These are phyloP conservation scores for Leucoraja ocellata DNA, from an alignment of 2,797 vertebrate species.

Conservation along the genomic window DNA sequence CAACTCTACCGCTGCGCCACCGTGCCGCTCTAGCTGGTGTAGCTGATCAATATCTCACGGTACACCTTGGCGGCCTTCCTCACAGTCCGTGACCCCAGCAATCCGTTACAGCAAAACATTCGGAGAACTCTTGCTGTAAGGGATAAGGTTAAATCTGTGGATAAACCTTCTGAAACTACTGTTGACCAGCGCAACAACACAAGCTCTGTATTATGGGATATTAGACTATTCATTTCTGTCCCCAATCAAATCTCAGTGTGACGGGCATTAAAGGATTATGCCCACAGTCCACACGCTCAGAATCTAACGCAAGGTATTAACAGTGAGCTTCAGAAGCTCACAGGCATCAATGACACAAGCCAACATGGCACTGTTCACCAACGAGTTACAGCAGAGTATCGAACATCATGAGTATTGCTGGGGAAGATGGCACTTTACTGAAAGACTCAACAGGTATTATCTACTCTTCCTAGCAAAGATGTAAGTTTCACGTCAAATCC, in stretches of 20 bases:
- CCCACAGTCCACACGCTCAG: slow-evolving; percentile 41
- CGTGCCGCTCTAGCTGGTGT: no score
- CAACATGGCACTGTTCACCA: background rate
- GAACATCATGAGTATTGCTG: background rate
- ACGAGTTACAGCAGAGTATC: background rate
- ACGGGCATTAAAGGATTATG: slow-evolving; percentile 92
- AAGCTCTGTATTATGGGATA: background rate
- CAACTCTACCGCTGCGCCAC: no score
- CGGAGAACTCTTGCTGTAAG: background rate
- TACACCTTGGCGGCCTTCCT: no score
- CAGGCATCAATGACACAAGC: background rate
- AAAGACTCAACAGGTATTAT: background rate
- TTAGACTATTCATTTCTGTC: slow-evolving; percentile 52
- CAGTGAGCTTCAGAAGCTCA: slow-evolving; percentile 42
- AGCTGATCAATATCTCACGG: no score
- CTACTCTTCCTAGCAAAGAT: background rate
- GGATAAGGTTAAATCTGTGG: background rate
- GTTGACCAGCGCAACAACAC: background rate
- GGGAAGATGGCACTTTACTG: background rate
- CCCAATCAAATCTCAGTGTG: slow-evolving; percentile 94
- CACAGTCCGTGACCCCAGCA: no score
- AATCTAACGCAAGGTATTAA: slow-evolving; percentile 62
- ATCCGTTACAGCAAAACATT: background rate
- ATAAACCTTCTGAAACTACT: background rate
- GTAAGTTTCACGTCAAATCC: background rate